phyloP scores from a whole-genome alignment of 2,113 vertebrate genomes.

The Globicephala melas region DNA sequence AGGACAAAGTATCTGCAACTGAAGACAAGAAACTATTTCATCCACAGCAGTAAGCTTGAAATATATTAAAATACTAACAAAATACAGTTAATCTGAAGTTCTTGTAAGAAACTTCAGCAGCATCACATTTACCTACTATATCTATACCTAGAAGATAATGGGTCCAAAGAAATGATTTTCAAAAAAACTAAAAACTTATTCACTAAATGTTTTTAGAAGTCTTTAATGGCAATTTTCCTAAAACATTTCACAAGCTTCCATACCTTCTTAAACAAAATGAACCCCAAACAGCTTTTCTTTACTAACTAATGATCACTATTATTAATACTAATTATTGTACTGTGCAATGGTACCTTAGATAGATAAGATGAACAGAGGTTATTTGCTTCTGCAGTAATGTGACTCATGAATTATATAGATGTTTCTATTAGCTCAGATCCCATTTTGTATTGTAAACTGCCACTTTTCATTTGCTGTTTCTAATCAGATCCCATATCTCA shows the following conservation, averaged over 20 bases:
- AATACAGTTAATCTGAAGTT: neutral
- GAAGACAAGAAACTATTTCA: constrained; percentile 64
- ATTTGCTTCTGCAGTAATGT: neutral
- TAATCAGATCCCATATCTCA: constrained; percentile 28
- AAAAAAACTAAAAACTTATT: neutral
- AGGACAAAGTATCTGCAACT: constrained; percentile 70
- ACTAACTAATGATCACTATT: neutral
- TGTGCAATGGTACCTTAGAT: neutral
- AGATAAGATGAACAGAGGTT: neutral
- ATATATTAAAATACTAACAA: neutral
- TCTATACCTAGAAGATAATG: neutral
- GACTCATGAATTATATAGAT: neutral
- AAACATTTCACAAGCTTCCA: neutral
- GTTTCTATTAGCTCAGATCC: neutral
- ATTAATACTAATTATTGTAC: neutral
- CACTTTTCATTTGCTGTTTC: neutral
- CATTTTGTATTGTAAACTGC: neutral
- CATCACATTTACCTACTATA: neutral
- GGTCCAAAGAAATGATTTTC: neutral
- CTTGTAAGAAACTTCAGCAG: neutral
- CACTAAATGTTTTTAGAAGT: neutral
- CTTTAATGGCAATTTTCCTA: constrained; percentile 18
- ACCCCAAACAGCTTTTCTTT: neutral
- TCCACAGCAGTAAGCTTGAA: constrained; percentile 6
- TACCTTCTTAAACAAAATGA: constrained; percentile 40